Evolutionary conservation across 2,113 vertebrate genomes (phyloP).

Genomic region (Melanostigma gelatinosum): DNA sequence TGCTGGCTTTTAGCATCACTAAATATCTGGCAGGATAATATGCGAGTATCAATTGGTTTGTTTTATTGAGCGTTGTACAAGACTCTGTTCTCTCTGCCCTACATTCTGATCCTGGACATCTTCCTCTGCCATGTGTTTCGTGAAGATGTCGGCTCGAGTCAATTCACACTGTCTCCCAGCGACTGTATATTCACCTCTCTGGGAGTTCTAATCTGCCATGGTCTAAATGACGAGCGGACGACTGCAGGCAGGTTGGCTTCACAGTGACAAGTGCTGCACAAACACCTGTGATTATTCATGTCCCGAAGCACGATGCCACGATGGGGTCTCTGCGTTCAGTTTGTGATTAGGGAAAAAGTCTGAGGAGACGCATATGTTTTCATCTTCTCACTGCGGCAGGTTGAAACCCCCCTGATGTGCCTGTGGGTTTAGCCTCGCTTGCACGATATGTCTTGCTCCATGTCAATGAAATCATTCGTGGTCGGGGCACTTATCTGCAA

Average conservation of each 20-base stretch:
- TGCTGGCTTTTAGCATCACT: conserved; percentile 41
- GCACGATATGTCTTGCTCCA: conserved; percentile 33
- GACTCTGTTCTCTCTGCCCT: background rate
- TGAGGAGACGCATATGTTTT: conserved; percentile 16
- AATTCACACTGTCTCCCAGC: background rate
- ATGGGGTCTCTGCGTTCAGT: background rate
- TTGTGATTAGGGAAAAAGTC: conserved; percentile 16
- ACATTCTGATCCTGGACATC: conserved; percentile 20
- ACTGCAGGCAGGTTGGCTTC: background rate
- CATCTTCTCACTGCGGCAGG: conserved; percentile 26
- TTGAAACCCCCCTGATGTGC: conserved; percentile 40
- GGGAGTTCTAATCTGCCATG: conserved; percentile 16
- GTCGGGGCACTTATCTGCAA: conserved; percentile 49
- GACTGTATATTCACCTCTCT: background rate
- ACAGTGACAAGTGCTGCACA: background rate
- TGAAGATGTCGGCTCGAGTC: conserved; percentile 9
- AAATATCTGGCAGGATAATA: conserved; percentile 33
- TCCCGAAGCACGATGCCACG: background rate
- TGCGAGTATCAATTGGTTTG: conserved; percentile 54
- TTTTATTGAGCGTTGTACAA: conserved; percentile 37
- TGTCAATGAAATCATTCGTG: conserved; percentile 63
- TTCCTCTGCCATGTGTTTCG: conserved; percentile 10
- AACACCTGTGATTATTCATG: conserved; percentile 10
- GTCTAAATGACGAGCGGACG: background rate
- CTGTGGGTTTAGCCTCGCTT: conserved; percentile 42